A percentile compares a stretch with the other conserved stretches of the same genome.
phyloP scores from a whole-genome alignment of 2,797 vertebrate genomes.

The Oophaga sylvatica region DNA sequence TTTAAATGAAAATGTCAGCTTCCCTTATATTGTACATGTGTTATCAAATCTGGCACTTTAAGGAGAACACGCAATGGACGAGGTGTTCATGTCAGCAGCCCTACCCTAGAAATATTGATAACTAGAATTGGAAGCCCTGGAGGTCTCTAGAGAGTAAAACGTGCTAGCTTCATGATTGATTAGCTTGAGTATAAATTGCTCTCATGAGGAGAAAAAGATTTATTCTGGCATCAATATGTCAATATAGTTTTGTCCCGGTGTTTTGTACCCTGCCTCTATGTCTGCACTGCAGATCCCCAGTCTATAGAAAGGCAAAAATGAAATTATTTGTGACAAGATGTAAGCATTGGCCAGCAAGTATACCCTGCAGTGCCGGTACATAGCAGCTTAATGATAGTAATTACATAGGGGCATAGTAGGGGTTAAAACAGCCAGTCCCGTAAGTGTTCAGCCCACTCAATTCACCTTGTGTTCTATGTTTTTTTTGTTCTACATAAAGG shows the following conservation, averaged over 20 bases:
- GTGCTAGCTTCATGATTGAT: slow-evolving; percentile 32
- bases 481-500: not conserved
- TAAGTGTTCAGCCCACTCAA: slow-evolving; percentile 4
- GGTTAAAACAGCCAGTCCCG: not conserved
- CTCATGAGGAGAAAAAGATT: slow-evolving; percentile 38
- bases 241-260: slow-evolving; percentile 42
- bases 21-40: not conserved
- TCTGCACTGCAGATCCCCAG: slow-evolving; percentile 21
- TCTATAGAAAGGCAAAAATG: slow-evolving; percentile 14
- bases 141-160: slow-evolving; percentile 2
- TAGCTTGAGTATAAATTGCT: slow-evolving; percentile 43
- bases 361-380: not conserved
- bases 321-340: slow-evolving; percentile 29
- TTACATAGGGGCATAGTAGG: not conserved
- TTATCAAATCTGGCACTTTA: slow-evolving; percentile 12
- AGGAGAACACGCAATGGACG: not conserved
- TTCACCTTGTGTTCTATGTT: not conserved
- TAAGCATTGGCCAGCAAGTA: slow-evolving; percentile 8
- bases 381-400: not conserved
- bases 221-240: slow-evolving; percentile 41
- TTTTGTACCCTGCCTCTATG: slow-evolving; percentile 15
- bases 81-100: slow-evolving; percentile 17
- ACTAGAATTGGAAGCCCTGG: slow-evolving; percentile 32
- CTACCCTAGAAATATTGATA: slow-evolving; percentile 34
- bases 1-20: slow-evolving; percentile 5